A percentile compares a stretch with the other conserved stretches of the same genome.
Conservation (phyloP, 2,888 invertebrate species). For the Epirrhoe alternata region DNA sequence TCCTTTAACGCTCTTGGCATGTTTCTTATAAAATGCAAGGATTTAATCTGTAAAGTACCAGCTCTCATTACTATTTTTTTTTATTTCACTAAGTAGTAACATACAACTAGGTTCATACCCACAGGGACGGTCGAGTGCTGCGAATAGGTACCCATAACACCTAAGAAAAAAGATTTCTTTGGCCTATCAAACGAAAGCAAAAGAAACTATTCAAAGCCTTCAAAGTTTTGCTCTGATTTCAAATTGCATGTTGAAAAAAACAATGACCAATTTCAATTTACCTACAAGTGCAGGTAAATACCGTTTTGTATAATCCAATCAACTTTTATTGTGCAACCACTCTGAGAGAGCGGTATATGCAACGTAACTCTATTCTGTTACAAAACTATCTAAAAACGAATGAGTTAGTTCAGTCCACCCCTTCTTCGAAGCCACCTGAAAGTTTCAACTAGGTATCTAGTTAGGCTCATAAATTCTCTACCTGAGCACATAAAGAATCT, state of each 20-base stretch:
- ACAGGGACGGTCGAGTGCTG: too few relatives aligned
- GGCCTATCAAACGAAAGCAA: too few relatives aligned
- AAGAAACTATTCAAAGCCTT: too few relatives aligned
- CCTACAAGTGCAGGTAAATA: not conserved
- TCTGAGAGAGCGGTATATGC: not conserved
- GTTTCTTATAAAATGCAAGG: not conserved
- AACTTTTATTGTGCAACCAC: constrained; percentile 23
- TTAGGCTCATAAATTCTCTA: too few relatives aligned
- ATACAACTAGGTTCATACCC: too few relatives aligned
- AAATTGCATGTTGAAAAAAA: constrained; percentile 1
- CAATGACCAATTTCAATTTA: constrained; percentile 11
- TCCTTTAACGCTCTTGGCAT: not conserved
- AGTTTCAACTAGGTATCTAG: not conserved
- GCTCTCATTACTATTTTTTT: too few relatives aligned
- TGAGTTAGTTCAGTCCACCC: not conserved
- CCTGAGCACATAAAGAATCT: not conserved
- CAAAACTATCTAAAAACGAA: not conserved
- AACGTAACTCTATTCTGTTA: not conserved
- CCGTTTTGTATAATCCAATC: constrained; percentile 16
- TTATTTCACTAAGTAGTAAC: too few relatives aligned
- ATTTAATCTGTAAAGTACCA: too few relatives aligned
- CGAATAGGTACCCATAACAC: too few relatives aligned
- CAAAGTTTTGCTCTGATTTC: constrained; percentile 8
- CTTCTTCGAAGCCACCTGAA: not conserved
- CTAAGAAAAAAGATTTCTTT: too few relatives aligned